These are phyloP conservation scores for Torymus tubicola DNA, from an alignment of 2,888 invertebrate species.

Conservation along the genomic window DNA sequence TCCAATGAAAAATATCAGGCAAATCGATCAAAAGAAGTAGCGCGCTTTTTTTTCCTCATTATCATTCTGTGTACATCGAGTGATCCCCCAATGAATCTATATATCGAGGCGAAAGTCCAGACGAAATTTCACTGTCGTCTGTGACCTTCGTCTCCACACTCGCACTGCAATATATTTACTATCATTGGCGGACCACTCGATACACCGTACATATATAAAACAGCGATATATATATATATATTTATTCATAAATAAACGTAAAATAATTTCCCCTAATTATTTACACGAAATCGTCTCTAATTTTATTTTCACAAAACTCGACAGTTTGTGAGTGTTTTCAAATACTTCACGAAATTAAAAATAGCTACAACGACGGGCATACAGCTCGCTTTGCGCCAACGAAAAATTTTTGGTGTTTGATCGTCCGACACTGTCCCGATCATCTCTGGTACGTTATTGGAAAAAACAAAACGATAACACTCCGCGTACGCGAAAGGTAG, in stretches of 20 bases:
- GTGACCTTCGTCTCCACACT: constrained; percentile 14
- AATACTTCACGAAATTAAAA: constrained; percentile 42
- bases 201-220: constrained; percentile 29
- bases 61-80: constrained; percentile 1
- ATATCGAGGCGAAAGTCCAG: constrained; percentile 24
- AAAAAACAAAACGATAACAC: constrained; percentile 2
- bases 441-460: not conserved
- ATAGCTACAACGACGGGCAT: constrained; percentile 7
- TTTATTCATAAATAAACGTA: constrained; percentile 50
- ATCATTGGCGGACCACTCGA: not conserved
- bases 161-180: not conserved
- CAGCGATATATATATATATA: constrained; percentile 43
- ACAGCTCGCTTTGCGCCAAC: not conserved
- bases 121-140: constrained; percentile 29
- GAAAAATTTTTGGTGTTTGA: constrained; percentile 46
- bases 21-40: constrained; percentile 54
- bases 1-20: constrained; percentile 48
- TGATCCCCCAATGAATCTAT: not conserved
- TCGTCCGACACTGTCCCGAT: constrained; percentile 6
- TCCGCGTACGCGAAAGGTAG: too few species aligned
- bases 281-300: constrained; percentile 30
- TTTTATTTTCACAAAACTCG: constrained; percentile 29
- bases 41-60: constrained; percentile 34
- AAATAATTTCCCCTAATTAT: constrained; percentile 52
- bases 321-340: not conserved